Evolutionary conservation across 1,140 invertebrate species (phyloP).

Genomic region (Scaptomyza montana): DNA sequence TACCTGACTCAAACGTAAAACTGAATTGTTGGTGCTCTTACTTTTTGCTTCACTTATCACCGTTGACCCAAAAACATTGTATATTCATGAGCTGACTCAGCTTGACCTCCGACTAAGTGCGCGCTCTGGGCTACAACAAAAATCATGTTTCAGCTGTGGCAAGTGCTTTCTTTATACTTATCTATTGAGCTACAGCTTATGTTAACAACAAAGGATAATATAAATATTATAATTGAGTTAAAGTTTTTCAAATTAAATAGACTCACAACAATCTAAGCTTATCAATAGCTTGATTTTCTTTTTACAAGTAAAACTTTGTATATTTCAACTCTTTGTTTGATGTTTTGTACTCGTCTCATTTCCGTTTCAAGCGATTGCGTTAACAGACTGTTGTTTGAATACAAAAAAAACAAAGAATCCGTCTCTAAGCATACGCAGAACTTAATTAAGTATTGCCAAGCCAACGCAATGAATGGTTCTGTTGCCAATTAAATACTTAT

Average conservation of each 20-base stretch:
- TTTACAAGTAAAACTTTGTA: too few species aligned
- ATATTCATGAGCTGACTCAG: background rate
- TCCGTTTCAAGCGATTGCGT: constrained; percentile 17
- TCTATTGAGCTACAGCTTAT: too few species aligned
- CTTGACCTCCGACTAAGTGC: background rate
- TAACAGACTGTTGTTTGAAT: background rate
- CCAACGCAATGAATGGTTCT: background rate
- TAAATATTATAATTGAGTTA: too few species aligned
- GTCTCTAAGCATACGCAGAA: background rate
- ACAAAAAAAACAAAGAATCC: too few species aligned
- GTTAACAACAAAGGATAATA: too few species aligned
- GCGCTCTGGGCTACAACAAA: background rate
- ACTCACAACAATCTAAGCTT: too few species aligned
- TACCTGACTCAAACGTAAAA: constrained; percentile 18
- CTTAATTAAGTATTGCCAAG: constrained; percentile 4
- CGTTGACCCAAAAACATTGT: constrained; percentile 15
- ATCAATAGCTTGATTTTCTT: background rate
- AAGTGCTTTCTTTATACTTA: too few species aligned
- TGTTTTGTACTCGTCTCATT: background rate
- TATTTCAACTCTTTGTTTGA: background rate
- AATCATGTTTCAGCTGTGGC: background rate
- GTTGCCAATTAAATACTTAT: constrained; percentile 10
- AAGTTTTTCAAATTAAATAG: too few species aligned
- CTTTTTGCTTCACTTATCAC: constrained; percentile 4
- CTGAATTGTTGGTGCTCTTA: background rate